A percentile compares a stretch with the other conserved stretches of the same genome.
Evolutionary conservation across 2,113 vertebrate genomes (phyloP).

Genomic region (Poicephalus meyeri): DNA sequence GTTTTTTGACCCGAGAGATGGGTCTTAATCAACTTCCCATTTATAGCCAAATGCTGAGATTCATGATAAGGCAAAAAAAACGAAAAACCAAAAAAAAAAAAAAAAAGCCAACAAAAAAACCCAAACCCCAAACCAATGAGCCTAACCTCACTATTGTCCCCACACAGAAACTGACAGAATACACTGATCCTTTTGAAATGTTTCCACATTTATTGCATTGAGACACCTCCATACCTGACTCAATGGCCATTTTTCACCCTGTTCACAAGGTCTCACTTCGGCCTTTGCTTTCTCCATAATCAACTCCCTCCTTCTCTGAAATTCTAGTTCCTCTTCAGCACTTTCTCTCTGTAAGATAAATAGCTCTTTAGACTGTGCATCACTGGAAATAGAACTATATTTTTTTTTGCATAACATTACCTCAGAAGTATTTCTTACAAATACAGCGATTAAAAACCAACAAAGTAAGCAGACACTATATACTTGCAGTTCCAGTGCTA

Average conservation of each 20-base stretch:
- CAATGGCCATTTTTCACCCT: slow-evolving; percentile 75
- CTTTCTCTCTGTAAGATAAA: slow-evolving; percentile 66
- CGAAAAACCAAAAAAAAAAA: background rate
- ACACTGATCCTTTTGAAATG: background rate
- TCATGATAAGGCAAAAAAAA: background rate
- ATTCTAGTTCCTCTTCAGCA: slow-evolving; percentile 77
- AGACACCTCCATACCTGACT: slow-evolving; percentile 64
- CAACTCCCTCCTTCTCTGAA: slow-evolving; percentile 81
- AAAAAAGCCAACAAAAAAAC: background rate
- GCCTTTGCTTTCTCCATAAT: slow-evolving; percentile 78
- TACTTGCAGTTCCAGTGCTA: background rate
- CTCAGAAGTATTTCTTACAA: background rate
- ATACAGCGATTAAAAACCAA: background rate
- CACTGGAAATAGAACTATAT: background rate
- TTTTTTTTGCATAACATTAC: background rate
- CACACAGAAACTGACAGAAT: background rate
- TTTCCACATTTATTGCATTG: background rate
- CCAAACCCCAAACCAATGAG: background rate
- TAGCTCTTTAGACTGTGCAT: background rate
- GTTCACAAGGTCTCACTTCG: slow-evolving; percentile 72
- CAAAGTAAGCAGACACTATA: background rate
- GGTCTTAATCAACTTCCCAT: background rate
- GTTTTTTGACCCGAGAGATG: background rate
- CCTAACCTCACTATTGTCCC: background rate
- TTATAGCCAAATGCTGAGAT: background rate